phyloP scores from a whole-genome alignment of 2,113 vertebrate genomes.

The Columbina picui region DNA sequence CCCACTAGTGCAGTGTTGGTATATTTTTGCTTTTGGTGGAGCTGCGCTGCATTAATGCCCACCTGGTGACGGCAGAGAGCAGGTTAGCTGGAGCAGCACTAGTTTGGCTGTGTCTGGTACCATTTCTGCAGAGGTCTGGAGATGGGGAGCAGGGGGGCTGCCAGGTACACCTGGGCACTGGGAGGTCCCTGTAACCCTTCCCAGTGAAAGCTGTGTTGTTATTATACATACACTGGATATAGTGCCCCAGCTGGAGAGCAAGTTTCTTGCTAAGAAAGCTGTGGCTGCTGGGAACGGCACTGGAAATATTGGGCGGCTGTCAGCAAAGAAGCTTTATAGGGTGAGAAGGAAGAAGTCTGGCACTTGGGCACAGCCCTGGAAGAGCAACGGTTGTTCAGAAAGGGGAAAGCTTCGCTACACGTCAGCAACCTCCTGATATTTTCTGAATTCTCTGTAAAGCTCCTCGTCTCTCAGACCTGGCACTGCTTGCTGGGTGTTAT shows the following conservation, averaged over 20 bases:
- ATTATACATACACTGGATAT: rapidly evolving
- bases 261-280: not conserved
- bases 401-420: not conserved
- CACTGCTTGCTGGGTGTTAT: not conserved
- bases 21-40: not conserved
- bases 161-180: not conserved
- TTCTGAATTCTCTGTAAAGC: not conserved
- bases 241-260: not conserved
- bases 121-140: not conserved
- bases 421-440: not conserved
- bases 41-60: not conserved
- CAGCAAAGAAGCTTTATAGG: not conserved
- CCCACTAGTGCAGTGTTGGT: not conserved
- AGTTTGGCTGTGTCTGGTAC: not conserved
- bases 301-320: rapidly evolving
- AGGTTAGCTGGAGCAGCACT: rapidly evolving
- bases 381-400: not conserved
- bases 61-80: not conserved
- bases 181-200: not conserved
- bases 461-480: not conserved
- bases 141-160: not conserved
- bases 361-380: not conserved
- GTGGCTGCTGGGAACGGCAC: not conserved
- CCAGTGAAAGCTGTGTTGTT: not conserved
- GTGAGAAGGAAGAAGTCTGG: not conserved